Evolutionary conservation across 2,113 vertebrate species (phyloP).

Genomic region (Pseudorhombus dupliciocellatus): DNA sequence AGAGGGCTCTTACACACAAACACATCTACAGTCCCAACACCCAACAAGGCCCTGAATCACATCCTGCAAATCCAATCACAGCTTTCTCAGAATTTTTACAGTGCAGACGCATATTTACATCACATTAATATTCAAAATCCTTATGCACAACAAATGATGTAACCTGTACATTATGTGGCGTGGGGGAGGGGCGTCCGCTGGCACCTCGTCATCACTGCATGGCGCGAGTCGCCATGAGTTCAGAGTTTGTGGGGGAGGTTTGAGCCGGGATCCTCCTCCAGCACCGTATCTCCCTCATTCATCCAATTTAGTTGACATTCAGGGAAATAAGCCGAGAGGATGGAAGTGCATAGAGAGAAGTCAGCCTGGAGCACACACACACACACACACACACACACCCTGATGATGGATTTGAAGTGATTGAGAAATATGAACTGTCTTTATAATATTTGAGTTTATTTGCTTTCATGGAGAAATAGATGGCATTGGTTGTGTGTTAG

Average conservation of each 20-base stretch:
- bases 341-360: conserved; percentile 79
- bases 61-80: conserved; percentile 58
- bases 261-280: conserved; percentile 28
- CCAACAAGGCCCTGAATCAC: conserved; percentile 38
- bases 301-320: conserved; percentile 83
- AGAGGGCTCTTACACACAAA: conserved; percentile 31
- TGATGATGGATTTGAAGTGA: conserved; percentile 49
- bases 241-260: conserved; percentile 25
- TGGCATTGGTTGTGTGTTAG: neutral
- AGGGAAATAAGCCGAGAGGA: conserved; percentile 84
- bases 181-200: neutral
- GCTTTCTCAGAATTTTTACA: conserved; percentile 48
- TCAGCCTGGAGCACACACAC: conserved; percentile 50
- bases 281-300: conserved; percentile 48
- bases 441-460: conserved; percentile 10
- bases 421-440: conserved; percentile 30
- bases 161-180: conserved; percentile 36
- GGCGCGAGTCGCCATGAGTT: conserved; percentile 38
- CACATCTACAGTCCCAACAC: conserved; percentile 48
- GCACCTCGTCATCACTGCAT: conserved; percentile 12
- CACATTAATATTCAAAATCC: conserved; percentile 59
- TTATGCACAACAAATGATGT: conserved; percentile 52
- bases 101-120: conserved; percentile 73
- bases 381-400: conserved; percentile 33
- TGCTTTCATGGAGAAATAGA: neutral